A percentile compares a stretch with the other conserved stretches of the same genome.
Evolutionary conservation across 2,113 vertebrate genomes (phyloP).

Genomic region (Puffinus mauretanicus): DNA sequence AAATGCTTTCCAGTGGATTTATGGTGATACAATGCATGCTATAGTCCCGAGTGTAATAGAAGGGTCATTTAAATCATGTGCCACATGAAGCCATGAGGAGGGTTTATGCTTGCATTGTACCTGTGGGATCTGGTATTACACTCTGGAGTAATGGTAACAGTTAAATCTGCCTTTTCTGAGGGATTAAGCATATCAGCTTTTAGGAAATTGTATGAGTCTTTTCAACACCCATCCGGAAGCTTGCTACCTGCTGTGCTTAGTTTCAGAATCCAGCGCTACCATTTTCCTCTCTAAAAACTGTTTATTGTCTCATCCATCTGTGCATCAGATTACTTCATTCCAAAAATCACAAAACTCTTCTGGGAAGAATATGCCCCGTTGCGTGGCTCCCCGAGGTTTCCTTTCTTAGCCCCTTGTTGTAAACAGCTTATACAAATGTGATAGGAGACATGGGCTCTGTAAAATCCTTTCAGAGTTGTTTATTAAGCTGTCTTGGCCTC

Average conservation of each 20-base stretch:
- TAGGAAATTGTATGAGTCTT: neutral
- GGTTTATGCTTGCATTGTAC: neutral
- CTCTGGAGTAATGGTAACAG: neutral
- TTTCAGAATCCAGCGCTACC: neutral
- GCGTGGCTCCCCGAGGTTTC: neutral
- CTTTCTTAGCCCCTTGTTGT: conserved; percentile 14
- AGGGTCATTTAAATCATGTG: neutral
- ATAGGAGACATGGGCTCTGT: neutral
- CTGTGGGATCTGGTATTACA: neutral
- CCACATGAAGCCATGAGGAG: neutral
- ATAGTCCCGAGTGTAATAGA: neutral
- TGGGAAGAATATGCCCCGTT: neutral
- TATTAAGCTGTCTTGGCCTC: conserved; percentile 27
- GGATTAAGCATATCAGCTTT: conserved; percentile 30
- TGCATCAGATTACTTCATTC: conserved; percentile 30
- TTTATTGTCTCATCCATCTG: conserved; percentile 24
- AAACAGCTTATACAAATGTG: neutral
- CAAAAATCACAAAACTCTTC: conserved; percentile 11
- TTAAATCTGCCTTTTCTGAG: neutral
- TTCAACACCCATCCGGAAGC: neutral
- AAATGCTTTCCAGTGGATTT: neutral
- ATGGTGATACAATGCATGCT: neutral
- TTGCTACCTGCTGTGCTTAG: conserved; percentile 33
- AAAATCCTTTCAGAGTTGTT: conserved; percentile 38
- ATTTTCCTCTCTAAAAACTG: conserved; percentile 1